Percentiles rank a stretch among this genome's conserved stretches.
Conservation (phyloP, 2,113 vertebrate genomes). For the Odobenus rosmarus region DNA sequence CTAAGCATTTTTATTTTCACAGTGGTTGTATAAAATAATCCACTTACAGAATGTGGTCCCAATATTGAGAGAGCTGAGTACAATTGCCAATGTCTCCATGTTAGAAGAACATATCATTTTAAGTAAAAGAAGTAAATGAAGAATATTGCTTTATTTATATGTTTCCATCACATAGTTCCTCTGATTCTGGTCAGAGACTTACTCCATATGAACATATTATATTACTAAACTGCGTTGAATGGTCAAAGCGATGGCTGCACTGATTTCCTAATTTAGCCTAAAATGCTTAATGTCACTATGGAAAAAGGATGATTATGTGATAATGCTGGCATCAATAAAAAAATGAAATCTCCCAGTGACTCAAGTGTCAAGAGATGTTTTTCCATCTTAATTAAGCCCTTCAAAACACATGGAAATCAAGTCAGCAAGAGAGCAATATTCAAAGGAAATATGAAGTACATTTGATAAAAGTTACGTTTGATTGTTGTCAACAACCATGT, state of each 20-base stretch:
- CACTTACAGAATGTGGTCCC: background rate
- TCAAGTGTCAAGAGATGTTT: background rate
- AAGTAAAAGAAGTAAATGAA: background rate
- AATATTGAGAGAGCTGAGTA: background rate
- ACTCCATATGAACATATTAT: background rate
- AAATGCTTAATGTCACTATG: background rate
- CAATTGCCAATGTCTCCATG: background rate
- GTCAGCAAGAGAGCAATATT: background rate
- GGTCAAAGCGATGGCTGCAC: background rate
- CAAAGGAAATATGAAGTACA: slow-evolving; percentile 1
- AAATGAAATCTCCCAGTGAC: background rate
- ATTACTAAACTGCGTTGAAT: background rate
- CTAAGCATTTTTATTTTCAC: background rate
- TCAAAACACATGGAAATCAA: slow-evolving; percentile 47
- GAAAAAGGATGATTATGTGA: background rate
- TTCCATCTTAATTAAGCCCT: slow-evolving; percentile 14
- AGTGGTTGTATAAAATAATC: background rate
- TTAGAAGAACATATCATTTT: background rate
- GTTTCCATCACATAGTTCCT: background rate
- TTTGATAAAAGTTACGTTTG: slow-evolving; percentile 39
- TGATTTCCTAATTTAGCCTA: background rate
- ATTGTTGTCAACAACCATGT: background rate
- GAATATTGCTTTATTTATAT: background rate
- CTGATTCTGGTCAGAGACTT: background rate
- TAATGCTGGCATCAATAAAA: background rate